phyloP scores from a whole-genome alignment of 2,797 vertebrate genomes.

The Hemitrygon akajei region DNA sequence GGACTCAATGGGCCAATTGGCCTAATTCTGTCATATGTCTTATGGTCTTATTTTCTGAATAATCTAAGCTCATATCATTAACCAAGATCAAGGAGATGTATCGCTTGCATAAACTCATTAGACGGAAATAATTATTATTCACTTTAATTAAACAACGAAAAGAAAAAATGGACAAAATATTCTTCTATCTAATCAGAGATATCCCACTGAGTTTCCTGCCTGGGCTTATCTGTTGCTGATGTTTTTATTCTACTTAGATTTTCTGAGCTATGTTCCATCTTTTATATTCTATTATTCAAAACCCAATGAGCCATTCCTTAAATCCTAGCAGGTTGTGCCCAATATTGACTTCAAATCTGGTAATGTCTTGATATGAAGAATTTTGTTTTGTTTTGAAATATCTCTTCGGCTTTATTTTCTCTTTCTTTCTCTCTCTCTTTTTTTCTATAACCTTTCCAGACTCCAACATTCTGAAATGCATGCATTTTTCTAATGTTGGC shows the following conservation, averaged over 20 bases:
- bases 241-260: too few relatives aligned
- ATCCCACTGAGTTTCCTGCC: neutral
- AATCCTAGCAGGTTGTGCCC: neutral
- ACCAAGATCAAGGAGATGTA: neutral
- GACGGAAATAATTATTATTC: neutral
- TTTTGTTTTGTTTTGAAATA: neutral
- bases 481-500: neutral
- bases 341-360: neutral
- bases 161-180: too few relatives aligned
- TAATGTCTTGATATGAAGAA: neutral
- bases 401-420: neutral
- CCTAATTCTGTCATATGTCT: too few relatives aligned
- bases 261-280: too few relatives aligned
- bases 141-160: neutral
- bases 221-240: too few relatives aligned
- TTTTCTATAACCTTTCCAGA: neutral
- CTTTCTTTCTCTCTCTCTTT: neutral
- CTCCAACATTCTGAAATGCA: neutral
- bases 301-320: neutral
- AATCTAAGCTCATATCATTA: neutral
- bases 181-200: neutral
- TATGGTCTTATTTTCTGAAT: too few relatives aligned
- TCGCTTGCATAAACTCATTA: too few relatives aligned
- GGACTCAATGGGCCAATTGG: too few relatives aligned
- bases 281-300: neutral